Percentiles rank a stretch among this genome's conserved stretches.
These are phyloP conservation scores for Heterodera schachtii DNA, from an alignment of 1,140 invertebrate genomes.

Conservation along the genomic window DNA sequence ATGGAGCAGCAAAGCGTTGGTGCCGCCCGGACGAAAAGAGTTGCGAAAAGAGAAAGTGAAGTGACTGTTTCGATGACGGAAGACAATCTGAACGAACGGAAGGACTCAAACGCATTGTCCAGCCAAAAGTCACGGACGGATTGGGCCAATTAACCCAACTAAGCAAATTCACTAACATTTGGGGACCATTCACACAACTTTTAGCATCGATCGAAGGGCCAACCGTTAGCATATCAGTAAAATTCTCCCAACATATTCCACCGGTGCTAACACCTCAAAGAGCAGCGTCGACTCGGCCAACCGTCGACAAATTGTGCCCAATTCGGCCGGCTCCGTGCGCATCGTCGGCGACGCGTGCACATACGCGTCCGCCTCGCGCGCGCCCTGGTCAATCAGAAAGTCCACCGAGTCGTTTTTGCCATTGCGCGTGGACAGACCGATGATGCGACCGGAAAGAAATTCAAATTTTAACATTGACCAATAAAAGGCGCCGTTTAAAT, in stretches of 20 bases:
- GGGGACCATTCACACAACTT: too few relatives aligned
- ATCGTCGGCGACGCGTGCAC: slow-evolving; percentile 45
- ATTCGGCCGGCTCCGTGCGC: not conserved
- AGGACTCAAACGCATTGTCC: too few relatives aligned
- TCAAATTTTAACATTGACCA: too few relatives aligned
- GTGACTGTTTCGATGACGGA: slow-evolving; percentile 1
- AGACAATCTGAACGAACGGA: slow-evolving; percentile 10
- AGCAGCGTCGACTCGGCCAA: slow-evolving; percentile 13
- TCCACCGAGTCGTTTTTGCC: slow-evolving; percentile 52
- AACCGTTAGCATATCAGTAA: too few relatives aligned
- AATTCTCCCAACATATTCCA: too few relatives aligned
- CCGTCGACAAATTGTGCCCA: slow-evolving; percentile 1
- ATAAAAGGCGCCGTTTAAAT: too few relatives aligned
- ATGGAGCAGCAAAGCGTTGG: slow-evolving; percentile 21
- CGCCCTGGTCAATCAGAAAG: slow-evolving; percentile 43
- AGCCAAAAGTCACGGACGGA: too few relatives aligned
- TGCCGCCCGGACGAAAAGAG: slow-evolving; percentile 19
- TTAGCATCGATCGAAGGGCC: too few relatives aligned
- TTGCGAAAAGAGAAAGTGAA: slow-evolving; percentile 31
- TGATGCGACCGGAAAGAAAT: slow-evolving; percentile 11
- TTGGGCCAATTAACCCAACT: too few relatives aligned
- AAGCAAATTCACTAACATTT: too few relatives aligned
- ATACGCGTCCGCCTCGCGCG: slow-evolving; percentile 34
- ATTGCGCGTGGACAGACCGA: slow-evolving; percentile 29
- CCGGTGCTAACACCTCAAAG: slow-evolving; percentile 8